A percentile compares a stretch with the other conserved stretches of the same genome.
Conservation (phyloP, 2,888 invertebrate species). For the Amphipoea lucens region DNA sequence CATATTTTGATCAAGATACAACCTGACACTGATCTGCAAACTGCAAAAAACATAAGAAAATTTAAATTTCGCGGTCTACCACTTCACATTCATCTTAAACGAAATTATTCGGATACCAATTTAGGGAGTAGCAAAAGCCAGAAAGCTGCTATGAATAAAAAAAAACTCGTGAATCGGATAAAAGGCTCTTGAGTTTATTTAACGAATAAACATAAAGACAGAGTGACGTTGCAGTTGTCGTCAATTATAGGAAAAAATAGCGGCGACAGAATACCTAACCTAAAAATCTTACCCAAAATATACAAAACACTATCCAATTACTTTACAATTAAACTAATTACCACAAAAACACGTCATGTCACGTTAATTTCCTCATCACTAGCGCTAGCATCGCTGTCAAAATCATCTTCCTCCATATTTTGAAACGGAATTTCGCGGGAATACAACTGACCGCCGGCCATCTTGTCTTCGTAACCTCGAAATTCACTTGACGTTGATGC, state of each 20-base stretch:
- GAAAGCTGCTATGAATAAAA: neutral
- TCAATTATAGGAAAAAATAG: neutral
- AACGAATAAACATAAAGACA: neutral
- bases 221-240: neutral
- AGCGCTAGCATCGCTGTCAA: slow-evolving; percentile 91
- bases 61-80: too few relatives aligned
- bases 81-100: neutral
- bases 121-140: neutral
- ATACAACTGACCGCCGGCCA: slow-evolving; percentile 76
- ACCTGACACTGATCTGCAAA: too few relatives aligned
- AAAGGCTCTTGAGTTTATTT: neutral
- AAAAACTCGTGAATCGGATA: neutral
- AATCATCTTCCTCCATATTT: slow-evolving; percentile 85
- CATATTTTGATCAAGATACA: too few relatives aligned
- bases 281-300: slow-evolving; percentile 45
- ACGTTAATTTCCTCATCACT: slow-evolving; percentile 96
- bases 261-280: neutral
- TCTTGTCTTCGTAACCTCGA: slow-evolving; percentile 83
- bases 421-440: slow-evolving; percentile 78
- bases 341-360: slow-evolving; percentile 92
- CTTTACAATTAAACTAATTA: slow-evolving; percentile 58
- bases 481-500: slow-evolving; percentile 76
- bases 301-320: slow-evolving; percentile 56
- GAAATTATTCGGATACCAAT: neutral
- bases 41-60: too few relatives aligned